phyloP scores from a whole-genome alignment of 2,888 invertebrate species.

The Megastigmus dorsalis region DNA sequence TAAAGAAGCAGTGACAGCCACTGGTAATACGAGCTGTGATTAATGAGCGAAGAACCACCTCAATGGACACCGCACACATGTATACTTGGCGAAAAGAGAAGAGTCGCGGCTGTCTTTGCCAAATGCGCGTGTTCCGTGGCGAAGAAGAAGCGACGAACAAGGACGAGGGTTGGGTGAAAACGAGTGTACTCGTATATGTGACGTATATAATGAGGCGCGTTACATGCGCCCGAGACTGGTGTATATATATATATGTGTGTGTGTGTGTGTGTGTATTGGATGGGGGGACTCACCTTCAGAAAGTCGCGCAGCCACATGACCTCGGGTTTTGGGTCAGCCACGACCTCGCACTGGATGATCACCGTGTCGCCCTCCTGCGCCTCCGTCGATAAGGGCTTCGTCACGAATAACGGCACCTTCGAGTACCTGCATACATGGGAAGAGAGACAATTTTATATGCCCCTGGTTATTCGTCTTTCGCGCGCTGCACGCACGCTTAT shows the following conservation, averaged over 20 bases:
- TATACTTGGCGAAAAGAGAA: background rate
- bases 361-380: constrained; percentile 91
- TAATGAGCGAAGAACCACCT: background rate
- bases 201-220: constrained; percentile 33
- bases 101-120: background rate
- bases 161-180: constrained; percentile 25
- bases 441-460: background rate
- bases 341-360: constrained; percentile 90
- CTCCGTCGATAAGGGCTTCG: constrained; percentile 87
- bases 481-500: no score
- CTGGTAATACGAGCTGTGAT: background rate
- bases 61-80: background rate
- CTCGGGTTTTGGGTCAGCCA: constrained; percentile 91
- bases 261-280: background rate
- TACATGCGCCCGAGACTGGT: background rate
- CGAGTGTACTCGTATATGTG: background rate
- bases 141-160: background rate
- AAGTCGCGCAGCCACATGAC: constrained; percentile 92
- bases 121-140: constrained; percentile 19
- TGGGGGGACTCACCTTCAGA: constrained; percentile 82
- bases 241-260: background rate
- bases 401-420: constrained; percentile 87
- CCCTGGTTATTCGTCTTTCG: no score
- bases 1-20: no score
- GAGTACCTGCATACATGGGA: constrained; percentile 81